phyloP scores from a whole-genome alignment of 2,113 vertebrate species.

The human (Homo sapiens) region DNA sequence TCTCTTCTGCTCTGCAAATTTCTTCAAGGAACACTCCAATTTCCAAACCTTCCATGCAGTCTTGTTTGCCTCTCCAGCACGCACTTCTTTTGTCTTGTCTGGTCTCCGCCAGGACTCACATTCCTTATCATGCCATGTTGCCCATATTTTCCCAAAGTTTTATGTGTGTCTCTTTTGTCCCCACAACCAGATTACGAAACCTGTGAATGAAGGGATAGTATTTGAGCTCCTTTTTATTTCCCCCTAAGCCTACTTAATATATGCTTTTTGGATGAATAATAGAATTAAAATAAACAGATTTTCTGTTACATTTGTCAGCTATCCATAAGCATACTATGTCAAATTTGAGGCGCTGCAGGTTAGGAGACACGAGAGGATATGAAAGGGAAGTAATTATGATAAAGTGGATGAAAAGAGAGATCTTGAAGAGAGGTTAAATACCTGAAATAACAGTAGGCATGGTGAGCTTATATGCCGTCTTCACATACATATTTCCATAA shows the following conservation, averaged over 20 bases:
- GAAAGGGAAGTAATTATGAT: background rate
- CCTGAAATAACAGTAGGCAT: background rate
- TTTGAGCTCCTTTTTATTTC: background rate
- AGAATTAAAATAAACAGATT: background rate
- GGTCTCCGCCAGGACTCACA: background rate
- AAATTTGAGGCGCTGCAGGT: background rate
- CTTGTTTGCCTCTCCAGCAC: background rate
- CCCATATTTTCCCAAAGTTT: background rate
- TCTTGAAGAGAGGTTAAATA: background rate
- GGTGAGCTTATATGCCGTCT: background rate
- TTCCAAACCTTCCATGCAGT: background rate
- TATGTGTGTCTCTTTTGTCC: background rate
- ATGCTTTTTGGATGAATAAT: background rate
- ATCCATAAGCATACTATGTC: background rate
- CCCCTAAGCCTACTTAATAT: background rate
- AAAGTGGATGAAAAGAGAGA: background rate
- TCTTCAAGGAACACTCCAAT: background rate
- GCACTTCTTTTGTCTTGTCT: background rate
- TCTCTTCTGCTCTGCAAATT: background rate
- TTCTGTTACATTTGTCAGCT: background rate
- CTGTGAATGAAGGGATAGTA: background rate
- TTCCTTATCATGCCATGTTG: rapidly evolving
- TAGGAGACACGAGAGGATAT: background rate
- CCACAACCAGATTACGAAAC: background rate
- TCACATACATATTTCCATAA: background rate